Base-by-base conservation (phyloP, 2,888 invertebrate genomes). In the Timema podura region DNA sequence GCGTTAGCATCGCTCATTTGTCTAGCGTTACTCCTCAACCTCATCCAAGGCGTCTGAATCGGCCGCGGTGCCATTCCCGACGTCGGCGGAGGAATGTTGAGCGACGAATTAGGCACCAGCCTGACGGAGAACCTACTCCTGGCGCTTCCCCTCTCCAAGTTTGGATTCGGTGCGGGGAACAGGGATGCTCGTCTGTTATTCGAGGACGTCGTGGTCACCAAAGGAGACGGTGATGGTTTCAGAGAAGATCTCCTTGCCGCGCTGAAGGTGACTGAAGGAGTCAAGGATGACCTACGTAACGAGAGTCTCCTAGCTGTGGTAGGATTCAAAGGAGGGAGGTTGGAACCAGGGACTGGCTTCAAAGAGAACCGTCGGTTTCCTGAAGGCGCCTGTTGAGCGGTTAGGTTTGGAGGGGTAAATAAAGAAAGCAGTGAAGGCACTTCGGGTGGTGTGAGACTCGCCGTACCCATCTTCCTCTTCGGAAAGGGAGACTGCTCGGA, bases 401-500 rank as follows among this genome's bases (percentile, higher is more conserved):
- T 1, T 30, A 30, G 30, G 30, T 30, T 30, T 30, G n/a, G 66
- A 5, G 80, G 81, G 1, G 83, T 81, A 73, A 86, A 85, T 0
- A 86, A 77, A 0, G 83, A 82, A 30, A 83, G 76, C 5, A 84
- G 77, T 59, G 84, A 75, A 30, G 30, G 30, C 30, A 30, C 30
- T 67, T 80, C 78, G 0, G 84, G 83, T 0, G 85, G 84, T 0
- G 82, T 82, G 8, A 85, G 75, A 11, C 82, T 81, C 16, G 85
- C 86, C 0, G 82, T 85, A 15, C 87, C 87, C 73, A 84, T 74
- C 78, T 87, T 87, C 13, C 86, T 81, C 70, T 83, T 82, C 0
- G 83, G 82, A 11, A 15, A 47, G 6, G 61, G 46, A 13, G 68
- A 6, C n/a, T 44, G 9, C 7, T n/a, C 44, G 11, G 72, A 45